These are phyloP conservation scores for Netelia fuscicornis DNA, from an alignment of 2,888 invertebrate genomes.

Conservation along the genomic window DNA sequence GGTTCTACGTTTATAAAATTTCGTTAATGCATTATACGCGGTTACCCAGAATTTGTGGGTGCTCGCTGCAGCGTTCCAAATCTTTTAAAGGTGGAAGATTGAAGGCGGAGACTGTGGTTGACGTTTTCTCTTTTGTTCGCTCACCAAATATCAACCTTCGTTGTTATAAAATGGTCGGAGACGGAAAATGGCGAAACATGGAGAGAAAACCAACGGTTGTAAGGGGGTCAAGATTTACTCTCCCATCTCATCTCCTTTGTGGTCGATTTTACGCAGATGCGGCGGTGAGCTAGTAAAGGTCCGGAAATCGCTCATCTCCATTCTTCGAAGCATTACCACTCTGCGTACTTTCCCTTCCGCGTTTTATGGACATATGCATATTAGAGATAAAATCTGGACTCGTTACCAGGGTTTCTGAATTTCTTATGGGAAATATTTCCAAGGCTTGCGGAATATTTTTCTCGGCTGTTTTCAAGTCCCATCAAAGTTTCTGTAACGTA, in stretches of 20 bases:
- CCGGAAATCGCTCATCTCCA: conserved; percentile 1
- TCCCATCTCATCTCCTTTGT: not conserved
- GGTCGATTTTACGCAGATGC: conserved; percentile 20
- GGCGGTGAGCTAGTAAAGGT: not conserved
- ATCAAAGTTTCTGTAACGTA: too few relatives aligned
- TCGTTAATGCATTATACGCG: conserved; percentile 39
- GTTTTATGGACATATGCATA: not conserved
- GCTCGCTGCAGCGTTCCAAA: conserved; percentile 14
- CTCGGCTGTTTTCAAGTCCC: too few relatives aligned
- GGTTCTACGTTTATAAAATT: conserved; percentile 36
- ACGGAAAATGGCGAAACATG: not conserved
- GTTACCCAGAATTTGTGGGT: conserved; percentile 2
- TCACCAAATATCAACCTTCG: conserved; percentile 4
- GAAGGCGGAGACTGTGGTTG: conserved; percentile 3
- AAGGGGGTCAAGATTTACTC: conserved; percentile 24
- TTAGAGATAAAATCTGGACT: not conserved
- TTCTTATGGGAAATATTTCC: too few relatives aligned
- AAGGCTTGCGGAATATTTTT: too few relatives aligned
- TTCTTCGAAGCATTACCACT: conserved; percentile 22
- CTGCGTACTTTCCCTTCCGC: not conserved
- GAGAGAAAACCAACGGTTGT: not conserved
- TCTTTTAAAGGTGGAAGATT: conserved; percentile 34
- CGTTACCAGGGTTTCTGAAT: too few relatives aligned
- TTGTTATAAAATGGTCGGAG: not conserved
- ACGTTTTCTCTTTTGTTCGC: not conserved